Evolutionary conservation across 2,113 vertebrate genomes (phyloP), one percentile per base, ranked within the genome.

Genomic region (Callionymus lyra): DNA sequence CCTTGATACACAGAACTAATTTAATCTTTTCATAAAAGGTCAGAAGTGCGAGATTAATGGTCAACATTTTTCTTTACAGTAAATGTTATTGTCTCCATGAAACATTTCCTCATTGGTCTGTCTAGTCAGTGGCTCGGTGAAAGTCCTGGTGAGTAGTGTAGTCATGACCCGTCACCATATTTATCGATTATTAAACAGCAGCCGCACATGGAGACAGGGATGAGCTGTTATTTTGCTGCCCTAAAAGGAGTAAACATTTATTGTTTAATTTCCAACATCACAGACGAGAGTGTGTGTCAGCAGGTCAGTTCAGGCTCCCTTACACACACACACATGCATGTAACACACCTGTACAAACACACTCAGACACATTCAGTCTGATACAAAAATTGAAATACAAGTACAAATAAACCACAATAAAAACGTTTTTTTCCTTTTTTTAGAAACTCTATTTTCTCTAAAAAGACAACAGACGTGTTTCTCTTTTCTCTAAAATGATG

Each of bases 371-470:
- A 16, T 55, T 76, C 77, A 71, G 77, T 81, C 69, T 63, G 53
- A 69, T 77, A 82, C 74, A 79, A 79, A 79, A 82, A 76, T 75
- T 66, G 52, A 70, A 73, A 73, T 79, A 80, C 72, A 77, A 79
- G 75, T 75, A 82, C 74, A 79, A 77, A 72, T 68, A 72, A 67
- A 67, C 59, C 73, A 80, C 75, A 13, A 76, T 81, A 84, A 67
- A 81, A 76, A 81, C 77, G 58, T 47, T 69, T 59, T 41, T 62
- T 52, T 62, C 73, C 44, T 68, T 61, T 61, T 68, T 79, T 78
- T 55, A 76, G 65, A 79, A 82, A 82, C 68, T 57, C 59, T 68
- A 76, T 76, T 68, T 68, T 74, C 59, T 68, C 74, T 82, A 81
- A 76, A 82, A 82, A 27, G 21, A 27, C 21, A 8, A 76, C 65